Evolutionary conservation across 2,113 vertebrate genomes (phyloP), one percentile per base, ranked within the genome.

Genomic region (Dicerorhinus sumatrensis): DNA sequence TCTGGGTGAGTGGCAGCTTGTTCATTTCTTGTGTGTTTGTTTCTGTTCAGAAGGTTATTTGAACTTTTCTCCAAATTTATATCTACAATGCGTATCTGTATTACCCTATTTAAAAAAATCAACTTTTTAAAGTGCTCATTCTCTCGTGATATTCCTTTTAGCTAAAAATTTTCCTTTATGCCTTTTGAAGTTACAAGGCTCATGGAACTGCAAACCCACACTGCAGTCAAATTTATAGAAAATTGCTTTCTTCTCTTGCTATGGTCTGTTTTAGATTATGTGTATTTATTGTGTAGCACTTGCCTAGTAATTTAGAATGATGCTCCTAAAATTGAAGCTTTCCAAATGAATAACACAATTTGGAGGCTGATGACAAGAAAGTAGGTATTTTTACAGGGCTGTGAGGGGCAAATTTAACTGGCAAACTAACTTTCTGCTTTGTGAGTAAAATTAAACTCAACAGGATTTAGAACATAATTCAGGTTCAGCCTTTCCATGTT

Each of bases 401-500:
- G 58, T 70, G 94, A 97, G 63, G 21, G 69, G 60, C 93, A 94
- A 89, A 95, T 96, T 83, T 90, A 81, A 72, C 48, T 98, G 65
- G 96, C 73, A 97, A 92, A 86, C 89, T 94, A 86, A n/a, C 29
- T 67, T 83, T 81, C 92, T 95, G 96, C 94, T 72, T 90, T 97
- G 87, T 98, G 51, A 97, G 96, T 97, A 98, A 98, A 97, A 96
- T 85, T 97, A 98, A 98, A 75, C 56, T 96, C 48, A 96, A 76
- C 60, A 77, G 97, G 16, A 16, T 97, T 98, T 96, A 89, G 80
- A 98, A 95, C 63, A 69, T 95, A 95, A 97, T 98, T 97, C 96
- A 96, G 70, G 96, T 97, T 98, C 27, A 65, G 70, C 94, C 95
- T 96, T 84, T 89, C 48, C 94, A 86, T 94, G 54, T 67, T 97